Base-by-base conservation (phyloP, 2,113 vertebrate species). In the Macquaria ambigua region DNA sequence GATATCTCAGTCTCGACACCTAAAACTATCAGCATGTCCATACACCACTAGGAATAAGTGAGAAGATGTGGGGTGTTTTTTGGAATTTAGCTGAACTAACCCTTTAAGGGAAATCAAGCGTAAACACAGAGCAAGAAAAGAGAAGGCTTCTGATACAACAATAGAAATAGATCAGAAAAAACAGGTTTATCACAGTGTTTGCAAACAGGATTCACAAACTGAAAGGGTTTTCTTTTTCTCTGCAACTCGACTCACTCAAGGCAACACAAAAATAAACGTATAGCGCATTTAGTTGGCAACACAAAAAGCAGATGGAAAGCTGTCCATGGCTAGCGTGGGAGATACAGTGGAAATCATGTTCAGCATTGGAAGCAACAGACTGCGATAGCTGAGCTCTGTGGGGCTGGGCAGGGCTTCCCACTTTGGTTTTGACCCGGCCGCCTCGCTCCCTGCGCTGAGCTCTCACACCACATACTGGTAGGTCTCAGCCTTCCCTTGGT, bases 401-500 rank as follows among this genome's bases (percentile, higher is more conserved):
- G 34, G 71, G 81, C n/a, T 66, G 86, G 74, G 50, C 55, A 8
- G 63, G 62, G 25, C 46, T 72, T 76, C 74, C 31, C 82, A 91
- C 89, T 82, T 52, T 67, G 59, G 53, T 56, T 87, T 25, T 21
- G 61, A 63, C 53, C 62, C 75, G 43, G 78, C 53, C 70, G 75
- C 89, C 84, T 92, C 68, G 74, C 91, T 95, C 90, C 81, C 89
- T 87, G 89, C 56, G 87, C 94, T 89, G 85, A 90, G 85, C 92
- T 97, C 96, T 98, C 97, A 99, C 96, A 99, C 98, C 97, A 99
- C 98, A 92, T 99, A 99, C 93, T 99, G 98, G 96, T 98, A 99
- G 0, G 98, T 97, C 96, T 99, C 98, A 93, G 98, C 97, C 96
- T 99, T 99, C 92, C 98, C 98, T n/a, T 98, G 97, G 95, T 99